Percentiles rank a stretch among this genome's conserved stretches.
Conservation (phyloP, 2,888 invertebrate species). For the Spodoptera exigua region DNA sequence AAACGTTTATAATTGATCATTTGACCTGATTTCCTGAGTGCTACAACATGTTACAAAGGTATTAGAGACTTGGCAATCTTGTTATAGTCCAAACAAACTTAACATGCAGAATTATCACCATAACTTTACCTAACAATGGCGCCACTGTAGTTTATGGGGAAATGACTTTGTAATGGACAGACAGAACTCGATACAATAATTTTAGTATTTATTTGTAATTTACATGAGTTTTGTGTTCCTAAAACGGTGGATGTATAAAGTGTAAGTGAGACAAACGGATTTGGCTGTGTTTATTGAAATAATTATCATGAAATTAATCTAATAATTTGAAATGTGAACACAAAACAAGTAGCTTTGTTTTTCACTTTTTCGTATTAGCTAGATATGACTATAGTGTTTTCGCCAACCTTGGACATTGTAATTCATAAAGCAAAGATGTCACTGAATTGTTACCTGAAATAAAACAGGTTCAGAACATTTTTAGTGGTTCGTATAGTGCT, state of each 20-base stretch:
- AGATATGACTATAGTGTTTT: no score
- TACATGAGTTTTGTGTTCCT: conserved; percentile 4
- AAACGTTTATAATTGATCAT: conserved; percentile 34
- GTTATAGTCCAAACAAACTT: conserved; percentile 23
- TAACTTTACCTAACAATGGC: conserved; percentile 39
- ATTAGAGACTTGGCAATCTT: conserved; percentile 12
- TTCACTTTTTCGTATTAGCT: no score
- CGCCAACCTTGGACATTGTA: no score
- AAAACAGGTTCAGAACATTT: no score
- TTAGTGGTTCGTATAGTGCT: no score
- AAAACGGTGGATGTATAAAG: conserved; percentile 25
- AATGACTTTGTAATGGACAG: conserved; percentile 28
- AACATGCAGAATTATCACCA: conserved; percentile 40
- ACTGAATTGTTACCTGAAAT: no score
- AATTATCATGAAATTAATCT: no score
- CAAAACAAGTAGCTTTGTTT: no score
- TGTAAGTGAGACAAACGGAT: conserved; percentile 14
- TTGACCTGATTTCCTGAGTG: conserved; percentile 33
- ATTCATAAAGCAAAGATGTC: no score
- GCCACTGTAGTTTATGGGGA: conserved; percentile 30
- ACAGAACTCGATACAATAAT: conserved; percentile 17
- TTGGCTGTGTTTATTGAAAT: not conserved
- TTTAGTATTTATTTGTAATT: conserved; percentile 11
- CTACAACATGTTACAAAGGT: conserved; percentile 18
- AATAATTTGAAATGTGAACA: no score